A percentile compares a stretch with the other conserved stretches of the same genome.
Evolutionary conservation across 2,113 vertebrate genomes (phyloP).

Genomic region (Pteropus alecto): DNA sequence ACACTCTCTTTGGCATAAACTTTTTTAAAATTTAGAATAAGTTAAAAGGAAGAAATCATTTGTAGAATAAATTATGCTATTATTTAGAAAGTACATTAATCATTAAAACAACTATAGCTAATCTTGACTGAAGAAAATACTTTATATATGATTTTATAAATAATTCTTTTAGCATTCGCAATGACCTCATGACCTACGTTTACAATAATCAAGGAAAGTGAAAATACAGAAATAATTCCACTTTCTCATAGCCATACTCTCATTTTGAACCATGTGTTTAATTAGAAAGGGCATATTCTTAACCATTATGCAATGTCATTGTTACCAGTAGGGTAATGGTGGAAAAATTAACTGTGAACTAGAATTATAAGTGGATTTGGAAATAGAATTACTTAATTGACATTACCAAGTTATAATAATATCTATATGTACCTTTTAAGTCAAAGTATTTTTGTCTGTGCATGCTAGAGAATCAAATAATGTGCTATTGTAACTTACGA

Average conservation of each 20-base stretch:
- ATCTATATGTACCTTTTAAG: not conserved
- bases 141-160: not conserved
- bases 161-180: not conserved
- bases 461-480: not conserved
- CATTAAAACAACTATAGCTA: not conserved
- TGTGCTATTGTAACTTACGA: not conserved
- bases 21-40: not conserved
- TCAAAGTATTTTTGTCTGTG: not conserved
- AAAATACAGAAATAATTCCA: not conserved
- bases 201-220: not conserved
- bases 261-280: not conserved
- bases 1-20: not conserved
- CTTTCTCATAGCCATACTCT: not conserved
- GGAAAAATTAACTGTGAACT: not conserved
- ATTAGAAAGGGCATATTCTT: not conserved
- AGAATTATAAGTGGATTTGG: not conserved
- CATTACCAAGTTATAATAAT: not conserved
- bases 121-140: not conserved
- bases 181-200: not conserved
- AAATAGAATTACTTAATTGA: not conserved
- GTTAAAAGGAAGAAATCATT: not conserved
- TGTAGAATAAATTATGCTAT: not conserved
- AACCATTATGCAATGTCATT: not conserved
- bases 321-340: not conserved
- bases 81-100: not conserved